A percentile compares a stretch with the other conserved stretches of the same genome.
These are phyloP conservation scores for Scomberomorus guttatus DNA, from an alignment of 2,797 vertebrate species.

Conservation along the genomic window DNA sequence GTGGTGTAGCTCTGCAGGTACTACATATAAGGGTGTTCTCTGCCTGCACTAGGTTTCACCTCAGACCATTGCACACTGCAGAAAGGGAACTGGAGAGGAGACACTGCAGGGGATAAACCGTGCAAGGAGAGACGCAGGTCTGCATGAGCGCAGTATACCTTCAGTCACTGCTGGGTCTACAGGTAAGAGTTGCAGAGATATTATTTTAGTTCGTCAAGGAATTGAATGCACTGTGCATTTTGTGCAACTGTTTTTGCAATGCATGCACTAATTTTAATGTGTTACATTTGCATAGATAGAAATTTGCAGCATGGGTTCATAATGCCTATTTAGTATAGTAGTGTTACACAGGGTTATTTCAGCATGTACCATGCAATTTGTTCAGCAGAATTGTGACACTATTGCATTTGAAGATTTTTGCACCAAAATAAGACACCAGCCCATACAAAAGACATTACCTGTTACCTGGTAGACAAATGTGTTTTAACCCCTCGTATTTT, in stretches of 20 bases:
- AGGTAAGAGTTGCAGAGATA: conserved; percentile 53
- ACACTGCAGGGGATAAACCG: conserved; percentile 18
- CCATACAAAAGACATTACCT: not conserved
- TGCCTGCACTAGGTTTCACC: conserved; percentile 48
- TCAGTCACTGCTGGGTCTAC: conserved; percentile 1
- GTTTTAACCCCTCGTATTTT: too few species aligned
- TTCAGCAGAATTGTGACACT: not conserved
- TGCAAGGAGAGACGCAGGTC: not conserved
- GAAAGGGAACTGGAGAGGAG: conserved; percentile 18
- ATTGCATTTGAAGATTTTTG: not conserved
- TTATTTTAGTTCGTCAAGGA: not conserved
- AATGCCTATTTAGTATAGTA: not conserved
- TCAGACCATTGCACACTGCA: conserved; percentile 40
- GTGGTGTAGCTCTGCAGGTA: conserved; percentile 60
- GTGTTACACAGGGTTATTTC: not conserved
- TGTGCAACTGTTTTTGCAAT: not conserved
- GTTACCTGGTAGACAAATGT: not conserved
- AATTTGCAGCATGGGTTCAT: conserved; percentile 25
- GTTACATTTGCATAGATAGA: not conserved
- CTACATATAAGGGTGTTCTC: conserved; percentile 73
- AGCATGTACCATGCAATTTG: not conserved
- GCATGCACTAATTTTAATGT: conserved; percentile 4
- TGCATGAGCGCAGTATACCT: conserved; percentile 13
- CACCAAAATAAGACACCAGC: not conserved
- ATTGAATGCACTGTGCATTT: conserved; percentile 1